A percentile compares a stretch with the other conserved stretches of the same genome.
These are phyloP conservation scores for Halocynthia aurantium DNA, from an alignment of 23 tunicate species.

Conservation along the genomic window DNA sequence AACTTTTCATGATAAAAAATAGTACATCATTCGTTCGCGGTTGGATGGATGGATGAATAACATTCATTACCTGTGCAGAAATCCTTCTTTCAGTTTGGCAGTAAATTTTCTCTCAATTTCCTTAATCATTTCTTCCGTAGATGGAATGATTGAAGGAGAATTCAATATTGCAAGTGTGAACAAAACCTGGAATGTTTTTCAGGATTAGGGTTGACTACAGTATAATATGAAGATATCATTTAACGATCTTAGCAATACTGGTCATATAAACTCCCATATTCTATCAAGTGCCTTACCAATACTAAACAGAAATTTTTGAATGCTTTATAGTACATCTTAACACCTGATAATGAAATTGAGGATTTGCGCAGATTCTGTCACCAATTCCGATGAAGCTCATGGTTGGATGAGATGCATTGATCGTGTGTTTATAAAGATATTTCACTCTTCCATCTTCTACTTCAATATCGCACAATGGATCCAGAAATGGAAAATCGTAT, in stretches of 20 bases:
- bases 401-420: slow-evolving; percentile 46
- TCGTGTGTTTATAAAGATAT: slow-evolving; percentile 60
- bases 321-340: not conserved
- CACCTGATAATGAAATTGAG: slow-evolving; percentile 84
- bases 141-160: slow-evolving; percentile 36
- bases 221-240: too few relatives aligned
- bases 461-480: slow-evolving; percentile 17
- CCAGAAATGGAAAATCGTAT: slow-evolving; percentile 64
- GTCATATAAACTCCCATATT: too few relatives aligned
- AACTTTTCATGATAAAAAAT: not conserved
- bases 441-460: slow-evolving; percentile 29
- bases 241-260: not conserved
- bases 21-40: not conserved
- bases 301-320: not conserved
- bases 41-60: not conserved
- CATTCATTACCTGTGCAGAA: slow-evolving; percentile 26
- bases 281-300: too few relatives aligned
- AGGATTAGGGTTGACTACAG: too few relatives aligned
- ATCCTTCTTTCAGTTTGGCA: slow-evolving; percentile 35
- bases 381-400: slow-evolving; percentile 66
- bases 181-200: slow-evolving; percentile 23
- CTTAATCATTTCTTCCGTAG: slow-evolving; percentile 52
- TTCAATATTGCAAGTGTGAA: slow-evolving; percentile 33
- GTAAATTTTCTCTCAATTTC: slow-evolving; percentile 49
- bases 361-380: slow-evolving; percentile 55